A percentile compares a stretch with the other conserved stretches of the same genome.
These are phyloP conservation scores for Priocnemis perturbator DNA, from an alignment of 2,888 invertebrate species.

Conservation along the genomic window DNA sequence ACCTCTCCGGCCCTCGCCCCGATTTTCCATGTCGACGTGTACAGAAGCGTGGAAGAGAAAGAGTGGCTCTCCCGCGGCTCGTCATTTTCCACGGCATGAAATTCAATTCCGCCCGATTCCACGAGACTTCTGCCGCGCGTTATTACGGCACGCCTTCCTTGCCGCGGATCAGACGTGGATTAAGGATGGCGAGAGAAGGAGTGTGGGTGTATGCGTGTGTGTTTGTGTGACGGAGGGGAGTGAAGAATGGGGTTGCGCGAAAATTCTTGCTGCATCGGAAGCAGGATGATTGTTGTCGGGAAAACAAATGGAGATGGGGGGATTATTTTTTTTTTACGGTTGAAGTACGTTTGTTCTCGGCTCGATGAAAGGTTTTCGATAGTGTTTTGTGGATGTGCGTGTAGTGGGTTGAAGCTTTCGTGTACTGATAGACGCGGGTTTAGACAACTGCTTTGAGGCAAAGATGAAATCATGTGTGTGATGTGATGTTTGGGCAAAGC, in stretches of 20 bases:
- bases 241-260: not conserved
- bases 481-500: too few species aligned
- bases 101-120: constrained; percentile 46
- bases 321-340: too few species aligned
- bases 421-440: too few species aligned
- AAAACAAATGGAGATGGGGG: too few species aligned
- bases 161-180: constrained; percentile 37
- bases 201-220: constrained; percentile 1
- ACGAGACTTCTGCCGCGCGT: constrained; percentile 20
- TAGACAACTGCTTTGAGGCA: too few species aligned
- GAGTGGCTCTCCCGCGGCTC: constrained; percentile 20
- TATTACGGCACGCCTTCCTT: constrained; percentile 32
- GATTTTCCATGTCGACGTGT: not conserved
- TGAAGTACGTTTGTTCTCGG: too few species aligned
- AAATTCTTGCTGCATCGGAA: too few species aligned
- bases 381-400: too few species aligned
- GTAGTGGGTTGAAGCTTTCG: too few species aligned
- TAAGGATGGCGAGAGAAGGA: constrained; percentile 29
- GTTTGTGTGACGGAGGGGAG: not conserved
- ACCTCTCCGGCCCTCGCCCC: not conserved
- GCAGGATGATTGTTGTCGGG: too few species aligned
- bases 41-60: not conserved
- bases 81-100: constrained; percentile 27
- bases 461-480: too few species aligned
- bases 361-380: too few species aligned